Evolutionary conservation across 2,113 vertebrate genomes (phyloP).

Genomic region (Lasiurus cinereus): DNA sequence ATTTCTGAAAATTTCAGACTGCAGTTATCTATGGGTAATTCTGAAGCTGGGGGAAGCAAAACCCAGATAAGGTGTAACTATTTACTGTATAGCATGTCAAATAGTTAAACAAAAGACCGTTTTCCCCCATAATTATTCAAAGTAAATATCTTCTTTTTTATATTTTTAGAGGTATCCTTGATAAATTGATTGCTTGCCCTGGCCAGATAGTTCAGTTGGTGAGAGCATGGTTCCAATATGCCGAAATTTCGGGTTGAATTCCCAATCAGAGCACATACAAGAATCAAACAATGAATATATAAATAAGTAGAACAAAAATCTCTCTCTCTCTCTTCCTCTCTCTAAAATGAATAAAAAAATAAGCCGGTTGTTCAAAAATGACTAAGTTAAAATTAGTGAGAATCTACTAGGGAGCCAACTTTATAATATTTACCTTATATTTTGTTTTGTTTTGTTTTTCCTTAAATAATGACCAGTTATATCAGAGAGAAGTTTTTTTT

Average conservation of each 20-base stretch:
- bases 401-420: not conserved
- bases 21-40: not conserved
- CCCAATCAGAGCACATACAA: not conserved
- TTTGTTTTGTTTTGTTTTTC: conserved; percentile 16
- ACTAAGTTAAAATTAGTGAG: not conserved
- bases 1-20: not conserved
- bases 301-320: not conserved
- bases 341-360: not conserved
- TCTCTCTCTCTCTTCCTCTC: not conserved
- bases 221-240: not conserved
- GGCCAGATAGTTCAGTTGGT: not conserved
- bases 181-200: not conserved
- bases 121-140: conserved; percentile 15
- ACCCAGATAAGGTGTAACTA: not conserved
- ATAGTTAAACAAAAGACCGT: not conserved
- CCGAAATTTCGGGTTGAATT: not conserved
- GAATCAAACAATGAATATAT: not conserved
- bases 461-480: not conserved
- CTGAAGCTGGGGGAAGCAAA: not conserved
- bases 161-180: not conserved
- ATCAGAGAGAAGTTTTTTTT: not conserved
- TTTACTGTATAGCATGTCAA: not conserved
- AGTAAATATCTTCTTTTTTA: not conserved
- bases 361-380: not conserved
- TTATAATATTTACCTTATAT: not conserved